Base-by-base conservation (phyloP, 2,113 vertebrate species). In the Kobus ellipsiprymnus region DNA sequence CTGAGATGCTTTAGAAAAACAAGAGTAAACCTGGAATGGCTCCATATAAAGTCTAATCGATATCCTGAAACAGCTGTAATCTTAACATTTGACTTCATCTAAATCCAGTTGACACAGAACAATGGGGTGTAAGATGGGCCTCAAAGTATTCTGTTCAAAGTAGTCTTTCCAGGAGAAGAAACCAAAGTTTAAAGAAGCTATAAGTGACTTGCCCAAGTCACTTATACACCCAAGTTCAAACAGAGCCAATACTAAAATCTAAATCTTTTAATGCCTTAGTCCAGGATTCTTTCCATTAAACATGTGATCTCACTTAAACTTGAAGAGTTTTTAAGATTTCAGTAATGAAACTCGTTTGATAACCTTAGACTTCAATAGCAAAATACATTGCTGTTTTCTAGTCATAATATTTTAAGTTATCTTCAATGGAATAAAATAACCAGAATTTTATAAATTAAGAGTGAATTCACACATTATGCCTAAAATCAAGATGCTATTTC, bases 401-500 rank as follows among this genome's bases (percentile, higher is more conserved):
- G 62, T 87, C 17, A 87, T 40, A 90, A 23, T 84, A 78, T 92
- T 88, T 93, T 80, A 74, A 93, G 33, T n/a, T 95, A 84, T 33
- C 84, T 62, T 44, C 48, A 94, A 77, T 4, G 74, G 27, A 88
- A 40, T 48, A 86, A 48, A 94, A 81, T 77, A 40, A 80, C 62
- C 84, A 97, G 14, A 21, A 87, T 57, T 90, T 94, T 92, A 80
- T 57, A 86, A 71, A 94, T 80, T 46, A 90, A 90, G 17, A 67
- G n/a, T 85, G 29, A 95, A 83, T 93, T 77, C 54, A 52, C 40
- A 21, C 86, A 33, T 13, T 33, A 87, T n/a, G 14, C 40, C 80
- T 96, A 96, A 97, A 96, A 86, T 92, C 21, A 92, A 78, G 92
- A 95, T 87, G 19, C 46, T 80, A 57, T 60, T 88, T 94, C 36